Base-by-base conservation (phyloP, 2,797 vertebrate species). In the Alexandromys oeconomus region DNA sequence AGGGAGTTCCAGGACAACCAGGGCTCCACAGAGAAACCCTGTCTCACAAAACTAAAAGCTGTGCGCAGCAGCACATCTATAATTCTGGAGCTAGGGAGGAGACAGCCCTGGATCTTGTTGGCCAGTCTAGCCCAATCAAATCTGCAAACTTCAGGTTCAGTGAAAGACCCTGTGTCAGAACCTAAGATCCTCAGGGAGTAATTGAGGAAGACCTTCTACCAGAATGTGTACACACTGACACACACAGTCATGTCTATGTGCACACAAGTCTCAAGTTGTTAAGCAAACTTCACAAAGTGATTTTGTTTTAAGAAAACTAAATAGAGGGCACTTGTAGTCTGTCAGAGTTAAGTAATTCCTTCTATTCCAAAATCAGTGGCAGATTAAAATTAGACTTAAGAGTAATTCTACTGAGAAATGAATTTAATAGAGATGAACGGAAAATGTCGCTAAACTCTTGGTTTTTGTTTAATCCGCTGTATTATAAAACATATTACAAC, bases 381-480 rank as follows among this genome's bases (percentile, higher is more conserved):
- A 89, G 97, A 98, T 98, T 97, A 98, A 98, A 98, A 97, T 98
- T 84, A 95, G 91, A 94, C 61, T 93, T 87, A 97, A 95, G 95
- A 92, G 93, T 97, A 97, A 97, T 98, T 98, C 89, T 48, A 25
- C 4, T 11, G 78, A 97, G 89, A 93, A 92, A 95, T 96, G 93
- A 97, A 63, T 97, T 98, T 96, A 97, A 98, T 91, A 98, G 97
- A 98, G 96, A 93, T 93, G 81, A 96, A 61, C 77, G 84, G 51
- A 40, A 96, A 97, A 97, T 92, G 92, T 96, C 29, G 1, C 90
- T 97, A 89, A 97, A 98, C 97, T 93, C 48, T 82, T 93, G 96
- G 94, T 94, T 97, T 97, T 95, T 97, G 90, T 96, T 98, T 98
- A 98, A 98, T 98, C 98, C 89, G 0, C 98, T 93, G 97, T 93